phyloP scores from a whole-genome alignment of 92 coral and sea anemone genomes.

The Montipora capitata region DNA sequence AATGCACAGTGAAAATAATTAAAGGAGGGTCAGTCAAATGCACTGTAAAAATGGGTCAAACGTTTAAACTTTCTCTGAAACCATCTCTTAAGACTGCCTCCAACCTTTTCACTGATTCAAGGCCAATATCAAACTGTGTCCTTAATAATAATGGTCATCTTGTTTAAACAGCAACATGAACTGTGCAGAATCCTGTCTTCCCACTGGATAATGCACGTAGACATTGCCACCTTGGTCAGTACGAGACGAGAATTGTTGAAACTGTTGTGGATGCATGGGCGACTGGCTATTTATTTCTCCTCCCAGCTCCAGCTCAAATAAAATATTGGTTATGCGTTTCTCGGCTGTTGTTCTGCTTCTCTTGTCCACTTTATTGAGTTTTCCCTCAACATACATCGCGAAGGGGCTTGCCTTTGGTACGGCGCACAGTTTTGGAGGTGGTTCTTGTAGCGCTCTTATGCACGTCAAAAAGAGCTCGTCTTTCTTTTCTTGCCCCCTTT shows the following conservation, averaged over 20 bases:
- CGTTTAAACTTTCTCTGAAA: background rate
- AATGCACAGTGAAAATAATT: too few species aligned
- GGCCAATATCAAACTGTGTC: background rate
- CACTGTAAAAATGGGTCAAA: background rate
- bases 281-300: conserved; percentile 2
- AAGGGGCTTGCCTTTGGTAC: conserved; percentile 23
- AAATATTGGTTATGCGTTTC: conserved; percentile 56
- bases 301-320: conserved; percentile 58
- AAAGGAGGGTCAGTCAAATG: too few species aligned
- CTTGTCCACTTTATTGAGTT: conserved; percentile 49
- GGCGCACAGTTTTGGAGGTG: conserved; percentile 30
- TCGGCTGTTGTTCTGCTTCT: conserved; percentile 61
- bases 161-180: background rate
- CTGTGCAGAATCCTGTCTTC: conserved; percentile 20
- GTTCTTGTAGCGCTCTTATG: conserved; percentile 71
- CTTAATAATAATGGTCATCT: background rate
- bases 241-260: conserved; percentile 6
- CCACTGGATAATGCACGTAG: conserved; percentile 10
- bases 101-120: background rate
- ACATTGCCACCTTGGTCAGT: conserved; percentile 19
- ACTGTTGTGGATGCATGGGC: background rate
- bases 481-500: background rate
- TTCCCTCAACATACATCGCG: conserved; percentile 66
- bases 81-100: background rate
- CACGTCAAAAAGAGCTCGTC: conserved; percentile 50